Percentiles rank a stretch among this genome's conserved stretches.
phyloP scores from a whole-genome alignment of 2,888 invertebrate genomes.

The Lasioglossum leucozonium region DNA sequence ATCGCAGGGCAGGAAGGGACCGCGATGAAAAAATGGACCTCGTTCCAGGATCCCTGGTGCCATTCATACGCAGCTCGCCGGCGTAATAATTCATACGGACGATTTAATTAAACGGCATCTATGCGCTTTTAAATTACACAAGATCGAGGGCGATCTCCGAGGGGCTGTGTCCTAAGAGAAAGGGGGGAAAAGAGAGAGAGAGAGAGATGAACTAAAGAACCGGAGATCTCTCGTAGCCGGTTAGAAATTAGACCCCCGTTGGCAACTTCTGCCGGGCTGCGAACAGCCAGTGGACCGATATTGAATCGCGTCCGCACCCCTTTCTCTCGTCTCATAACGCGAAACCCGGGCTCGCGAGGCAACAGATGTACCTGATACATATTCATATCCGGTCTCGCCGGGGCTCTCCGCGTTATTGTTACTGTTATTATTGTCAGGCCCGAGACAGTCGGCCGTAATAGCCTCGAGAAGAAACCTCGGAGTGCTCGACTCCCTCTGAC shows the following conservation, averaged over 20 bases:
- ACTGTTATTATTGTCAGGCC: slow-evolving; percentile 68
- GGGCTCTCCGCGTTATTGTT: slow-evolving; percentile 65
- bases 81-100: slow-evolving; percentile 2
- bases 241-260: slow-evolving; percentile 55
- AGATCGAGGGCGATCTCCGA: slow-evolving; percentile 1
- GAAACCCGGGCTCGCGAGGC: slow-evolving; percentile 64
- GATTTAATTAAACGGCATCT: slow-evolving; percentile 36
- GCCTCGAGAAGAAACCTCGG: slow-evolving; percentile 27
- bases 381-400: slow-evolving; percentile 73
- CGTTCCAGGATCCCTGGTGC: background rate
- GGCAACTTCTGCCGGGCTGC: slow-evolving; percentile 51
- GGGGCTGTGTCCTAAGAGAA: background rate
- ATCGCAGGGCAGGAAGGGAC: background rate
- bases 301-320: slow-evolving; percentile 75
- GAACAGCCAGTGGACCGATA: slow-evolving; percentile 65
- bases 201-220: background rate
- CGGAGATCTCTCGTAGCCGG: background rate
- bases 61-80: background rate
- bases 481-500: background rate
- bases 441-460: slow-evolving; percentile 49
- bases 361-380: slow-evolving; percentile 80
- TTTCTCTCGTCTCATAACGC: slow-evolving; percentile 71
- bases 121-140: slow-evolving; percentile 8
- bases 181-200: background rate
- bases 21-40: slow-evolving; percentile 1